Percentiles rank a stretch among this genome's conserved stretches.
phyloP scores from a whole-genome alignment of 2,113 vertebrate genomes.

The Butorides virescens region DNA sequence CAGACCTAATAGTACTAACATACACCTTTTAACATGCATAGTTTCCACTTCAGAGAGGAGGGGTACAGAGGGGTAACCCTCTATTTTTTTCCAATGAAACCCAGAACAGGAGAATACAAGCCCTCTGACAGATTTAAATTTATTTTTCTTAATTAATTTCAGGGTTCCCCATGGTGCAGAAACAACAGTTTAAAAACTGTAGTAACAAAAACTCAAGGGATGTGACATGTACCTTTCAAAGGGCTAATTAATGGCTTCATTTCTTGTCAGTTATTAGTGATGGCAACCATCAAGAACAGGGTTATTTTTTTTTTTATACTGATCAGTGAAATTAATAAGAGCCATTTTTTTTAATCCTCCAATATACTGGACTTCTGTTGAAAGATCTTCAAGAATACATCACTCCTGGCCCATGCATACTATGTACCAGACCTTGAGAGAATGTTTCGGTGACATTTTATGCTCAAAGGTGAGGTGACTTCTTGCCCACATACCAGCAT shows the following conservation, averaged over 20 bases:
- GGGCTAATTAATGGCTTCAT: background rate
- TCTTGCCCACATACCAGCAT: background rate
- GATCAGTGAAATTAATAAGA: background rate
- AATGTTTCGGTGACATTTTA: background rate
- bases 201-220: background rate
- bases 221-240: background rate
- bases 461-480: background rate
- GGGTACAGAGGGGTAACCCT: background rate
- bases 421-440: background rate
- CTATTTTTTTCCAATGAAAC: background rate
- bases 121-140: background rate
- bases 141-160: background rate
- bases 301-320: background rate
- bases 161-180: background rate
- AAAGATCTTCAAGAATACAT: background rate
- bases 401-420: too few relatives aligned
- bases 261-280: background rate
- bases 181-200: background rate
- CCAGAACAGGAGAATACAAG: background rate
- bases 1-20: background rate
- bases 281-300: background rate
- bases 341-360: background rate
- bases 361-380: background rate
- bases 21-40: background rate
- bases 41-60: background rate